Conservation (phyloP, 2,113 vertebrate species). For the Prolemur simus region DNA sequence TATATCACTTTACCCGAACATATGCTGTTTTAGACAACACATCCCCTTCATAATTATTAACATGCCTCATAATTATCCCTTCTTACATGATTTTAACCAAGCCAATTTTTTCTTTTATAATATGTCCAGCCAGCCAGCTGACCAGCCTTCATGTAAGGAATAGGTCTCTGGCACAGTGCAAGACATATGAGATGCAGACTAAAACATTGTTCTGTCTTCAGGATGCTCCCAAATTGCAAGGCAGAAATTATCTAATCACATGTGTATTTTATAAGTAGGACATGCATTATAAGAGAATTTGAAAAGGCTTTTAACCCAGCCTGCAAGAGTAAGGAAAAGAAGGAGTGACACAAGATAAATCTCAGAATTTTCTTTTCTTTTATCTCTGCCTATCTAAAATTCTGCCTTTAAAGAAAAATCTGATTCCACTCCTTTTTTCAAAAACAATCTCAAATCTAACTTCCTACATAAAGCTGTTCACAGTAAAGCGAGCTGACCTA, state of each 20-base stretch:
- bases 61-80: neutral
- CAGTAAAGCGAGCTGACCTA: neutral
- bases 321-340: neutral
- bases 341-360: neutral
- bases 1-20: neutral
- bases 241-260: neutral
- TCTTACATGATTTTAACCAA: neutral
- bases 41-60: neutral
- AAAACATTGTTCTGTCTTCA: neutral
- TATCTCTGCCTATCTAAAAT: neutral
- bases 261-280: neutral
- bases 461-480: neutral
- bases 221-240: neutral
- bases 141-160: neutral
- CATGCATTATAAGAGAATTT: neutral
- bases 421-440: neutral
- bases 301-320: neutral
- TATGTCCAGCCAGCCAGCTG: neutral
- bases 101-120: neutral
- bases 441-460: conserved; percentile 35
- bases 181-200: neutral
- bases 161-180: neutral
- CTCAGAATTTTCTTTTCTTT: neutral
- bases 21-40: neutral
- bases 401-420: neutral